Conservation (phyloP, 2,888 invertebrate genomes). For the Vannuccia rotundouncinata region DNA sequence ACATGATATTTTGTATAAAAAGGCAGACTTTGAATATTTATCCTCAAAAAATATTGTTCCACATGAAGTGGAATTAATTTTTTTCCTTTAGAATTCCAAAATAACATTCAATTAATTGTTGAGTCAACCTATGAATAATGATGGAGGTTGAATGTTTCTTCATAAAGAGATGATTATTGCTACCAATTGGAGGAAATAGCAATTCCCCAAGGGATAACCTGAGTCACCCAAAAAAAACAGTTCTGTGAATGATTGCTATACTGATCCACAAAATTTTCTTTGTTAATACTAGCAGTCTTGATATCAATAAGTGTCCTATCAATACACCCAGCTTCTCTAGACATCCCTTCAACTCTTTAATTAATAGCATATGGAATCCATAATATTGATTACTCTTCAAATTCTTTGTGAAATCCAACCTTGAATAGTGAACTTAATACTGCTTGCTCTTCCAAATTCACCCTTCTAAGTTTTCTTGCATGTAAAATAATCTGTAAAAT, state of each 20-base stretch:
- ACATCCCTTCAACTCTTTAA: not conserved
- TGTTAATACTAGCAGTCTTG: not conserved
- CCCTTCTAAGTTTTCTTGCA: not conserved
- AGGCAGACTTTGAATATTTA: too few relatives aligned
- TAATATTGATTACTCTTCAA: not conserved
- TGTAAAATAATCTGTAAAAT: not conserved
- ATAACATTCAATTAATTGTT: too few relatives aligned
- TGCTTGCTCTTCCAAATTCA: not conserved
- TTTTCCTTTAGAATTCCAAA: too few relatives aligned
- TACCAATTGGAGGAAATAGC: too few relatives aligned
- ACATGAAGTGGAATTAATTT: too few relatives aligned
- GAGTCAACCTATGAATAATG: too few relatives aligned
- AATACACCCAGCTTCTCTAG: not conserved
- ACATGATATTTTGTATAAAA: too few relatives aligned
- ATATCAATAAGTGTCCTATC: not conserved
- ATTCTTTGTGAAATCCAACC: not conserved
- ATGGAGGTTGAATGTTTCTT: too few relatives aligned
- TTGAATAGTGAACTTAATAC: not conserved
- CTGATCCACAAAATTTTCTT: not conserved
- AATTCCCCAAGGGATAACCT: too few relatives aligned
- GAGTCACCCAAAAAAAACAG: too few relatives aligned
- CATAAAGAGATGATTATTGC: too few relatives aligned
- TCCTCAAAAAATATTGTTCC: too few relatives aligned
- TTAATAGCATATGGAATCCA: not conserved
- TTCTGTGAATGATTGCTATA: not conserved